These are phyloP conservation scores for Drosophila paulistorum DNA, from an alignment of 1,140 invertebrate species.

Conservation along the genomic window DNA sequence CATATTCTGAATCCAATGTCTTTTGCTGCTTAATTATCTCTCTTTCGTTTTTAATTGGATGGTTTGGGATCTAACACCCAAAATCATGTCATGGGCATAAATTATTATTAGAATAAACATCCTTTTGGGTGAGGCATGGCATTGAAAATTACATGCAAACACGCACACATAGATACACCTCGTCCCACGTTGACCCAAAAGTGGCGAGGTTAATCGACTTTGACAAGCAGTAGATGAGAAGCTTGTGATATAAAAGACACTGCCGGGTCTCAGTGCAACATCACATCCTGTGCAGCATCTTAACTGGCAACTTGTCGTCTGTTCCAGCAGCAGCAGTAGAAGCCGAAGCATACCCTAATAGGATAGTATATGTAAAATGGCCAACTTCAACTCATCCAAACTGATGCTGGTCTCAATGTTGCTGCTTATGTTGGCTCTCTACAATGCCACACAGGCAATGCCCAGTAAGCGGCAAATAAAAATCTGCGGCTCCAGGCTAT, in stretches of 20 bases:
- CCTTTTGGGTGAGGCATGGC: conserved; percentile 11
- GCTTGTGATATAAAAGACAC: conserved; percentile 52
- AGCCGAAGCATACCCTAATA: not conserved
- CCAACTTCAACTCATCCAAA: conserved; percentile 23
- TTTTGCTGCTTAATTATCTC: not conserved
- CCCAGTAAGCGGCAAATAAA: conserved; percentile 10
- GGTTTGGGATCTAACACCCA: not conserved
- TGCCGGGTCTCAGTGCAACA: conserved; percentile 23
- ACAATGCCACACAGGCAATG: conserved; percentile 12
- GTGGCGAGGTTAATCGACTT: conserved; percentile 40
- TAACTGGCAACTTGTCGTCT: conserved; percentile 8
- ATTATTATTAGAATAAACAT: conserved; percentile 24
- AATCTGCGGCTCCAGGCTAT: conserved; percentile 32
- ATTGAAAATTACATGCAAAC: not conserved
- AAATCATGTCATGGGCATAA: conserved; percentile 34
- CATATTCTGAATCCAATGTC: not conserved
- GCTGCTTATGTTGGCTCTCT: conserved; percentile 26
- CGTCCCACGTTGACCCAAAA: conserved; percentile 50
- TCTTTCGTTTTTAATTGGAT: conserved; percentile 2
- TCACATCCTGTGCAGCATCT: conserved; percentile 41
- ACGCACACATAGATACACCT: not conserved
- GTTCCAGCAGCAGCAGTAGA: not conserved
- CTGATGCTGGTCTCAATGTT: conserved; percentile 24
- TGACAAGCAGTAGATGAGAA: conserved; percentile 39
- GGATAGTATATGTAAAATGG: conserved; percentile 14